Conservation (phyloP, 2,888 invertebrate genomes). For the Caenorhabditis sulstoni region DNA sequence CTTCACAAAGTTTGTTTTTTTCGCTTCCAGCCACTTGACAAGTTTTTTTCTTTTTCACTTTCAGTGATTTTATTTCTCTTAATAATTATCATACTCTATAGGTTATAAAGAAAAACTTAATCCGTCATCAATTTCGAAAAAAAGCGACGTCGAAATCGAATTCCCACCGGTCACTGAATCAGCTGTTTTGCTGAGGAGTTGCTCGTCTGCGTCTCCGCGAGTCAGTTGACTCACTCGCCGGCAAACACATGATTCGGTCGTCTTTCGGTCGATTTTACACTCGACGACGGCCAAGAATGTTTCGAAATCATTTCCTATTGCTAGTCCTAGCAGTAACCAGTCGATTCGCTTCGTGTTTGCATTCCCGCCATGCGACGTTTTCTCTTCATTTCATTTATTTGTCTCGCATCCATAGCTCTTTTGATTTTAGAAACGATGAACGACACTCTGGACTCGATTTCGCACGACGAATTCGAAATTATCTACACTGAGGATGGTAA, state of each 20-base stretch:
- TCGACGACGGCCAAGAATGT: conserved; percentile 35
- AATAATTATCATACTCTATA: background rate
- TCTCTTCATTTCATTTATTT: conserved; percentile 6
- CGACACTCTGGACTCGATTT: conserved; percentile 42
- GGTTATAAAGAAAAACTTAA: too few relatives aligned
- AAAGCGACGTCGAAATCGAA: background rate
- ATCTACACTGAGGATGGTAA: conserved; percentile 41
- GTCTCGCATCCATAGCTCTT: background rate
- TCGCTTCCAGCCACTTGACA: conserved; percentile 67
- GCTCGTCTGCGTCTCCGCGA: conserved; percentile 20
- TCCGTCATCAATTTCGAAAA: too few relatives aligned
- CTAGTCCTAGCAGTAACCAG: conserved; percentile 41
- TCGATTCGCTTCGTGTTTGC: conserved; percentile 36
- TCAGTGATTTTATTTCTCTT: conserved; percentile 1
- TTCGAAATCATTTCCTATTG: conserved; percentile 45
- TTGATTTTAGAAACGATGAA: conserved; percentile 27
- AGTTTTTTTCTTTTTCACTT: conserved; percentile 26
- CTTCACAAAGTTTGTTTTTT: background rate
- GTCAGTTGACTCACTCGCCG: conserved; percentile 24
- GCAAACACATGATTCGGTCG: conserved; percentile 49
- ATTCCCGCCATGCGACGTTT: conserved; percentile 26
- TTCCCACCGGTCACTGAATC: conserved; percentile 16
- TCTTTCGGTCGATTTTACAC: conserved; percentile 39
- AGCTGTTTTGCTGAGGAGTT: conserved; percentile 33
- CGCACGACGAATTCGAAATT: conserved; percentile 46